phyloP scores from a whole-genome alignment of 2,888 invertebrate genomes.

The Sarcophaga rosellei region DNA sequence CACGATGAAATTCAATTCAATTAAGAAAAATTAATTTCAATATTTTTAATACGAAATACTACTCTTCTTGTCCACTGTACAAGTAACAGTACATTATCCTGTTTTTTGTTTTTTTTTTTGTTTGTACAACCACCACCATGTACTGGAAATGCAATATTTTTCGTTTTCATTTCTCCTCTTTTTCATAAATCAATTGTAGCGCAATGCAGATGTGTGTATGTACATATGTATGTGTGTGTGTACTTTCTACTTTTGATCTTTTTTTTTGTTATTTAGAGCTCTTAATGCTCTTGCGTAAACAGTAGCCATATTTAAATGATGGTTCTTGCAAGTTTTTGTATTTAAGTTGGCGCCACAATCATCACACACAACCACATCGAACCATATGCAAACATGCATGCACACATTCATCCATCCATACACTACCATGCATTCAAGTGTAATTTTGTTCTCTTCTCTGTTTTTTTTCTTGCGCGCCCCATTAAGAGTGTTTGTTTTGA shows the following conservation, averaged over 20 bases:
- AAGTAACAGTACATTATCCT: too few relatives aligned
- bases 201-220: not conserved
- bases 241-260: not conserved
- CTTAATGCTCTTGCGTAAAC: constrained; percentile 59
- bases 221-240: not conserved
- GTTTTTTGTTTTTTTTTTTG: too few relatives aligned
- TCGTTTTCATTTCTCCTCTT: too few relatives aligned
- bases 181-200: too few relatives aligned
- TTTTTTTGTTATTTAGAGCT: not conserved
- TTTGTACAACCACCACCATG: too few relatives aligned
- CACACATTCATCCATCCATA: constrained; percentile 19
- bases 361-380: not conserved
- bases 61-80: too few relatives aligned
- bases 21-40: too few relatives aligned
- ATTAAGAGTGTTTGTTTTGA: not conserved
- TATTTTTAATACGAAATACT: too few relatives aligned
- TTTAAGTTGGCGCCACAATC: constrained; percentile 42
- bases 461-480: not conserved
- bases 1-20: too few relatives aligned
- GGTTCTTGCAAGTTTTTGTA: constrained; percentile 24
- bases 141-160: too few relatives aligned
- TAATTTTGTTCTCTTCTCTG: constrained; percentile 8
- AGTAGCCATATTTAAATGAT: constrained; percentile 66
- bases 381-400: not conserved
- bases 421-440: too few relatives aligned